A percentile compares a stretch with the other conserved stretches of the same genome.
These are phyloP conservation scores for Zaprionus camerounensis DNA, from an alignment of 1,140 invertebrate species.

Conservation along the genomic window DNA sequence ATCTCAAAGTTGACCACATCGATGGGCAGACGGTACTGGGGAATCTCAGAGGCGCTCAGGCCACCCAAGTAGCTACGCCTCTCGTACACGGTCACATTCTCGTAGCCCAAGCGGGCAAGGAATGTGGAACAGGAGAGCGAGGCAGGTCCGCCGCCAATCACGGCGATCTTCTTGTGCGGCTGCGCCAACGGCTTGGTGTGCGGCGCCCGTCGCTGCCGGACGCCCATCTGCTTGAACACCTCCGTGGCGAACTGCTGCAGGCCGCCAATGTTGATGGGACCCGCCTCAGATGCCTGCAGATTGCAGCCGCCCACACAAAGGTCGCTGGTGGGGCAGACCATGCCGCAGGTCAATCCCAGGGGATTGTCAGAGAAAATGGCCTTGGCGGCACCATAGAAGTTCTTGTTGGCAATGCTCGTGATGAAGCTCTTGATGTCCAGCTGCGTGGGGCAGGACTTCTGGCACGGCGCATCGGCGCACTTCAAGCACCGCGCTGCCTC, in stretches of 20 bases:
- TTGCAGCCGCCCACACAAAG: constrained; percentile 99
- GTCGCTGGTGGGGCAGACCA: constrained; percentile 99
- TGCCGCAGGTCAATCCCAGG: constrained; percentile 97
- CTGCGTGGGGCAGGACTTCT: constrained; percentile 99
- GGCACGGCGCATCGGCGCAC: constrained; percentile 99
- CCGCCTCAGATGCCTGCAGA: constrained; percentile 96
- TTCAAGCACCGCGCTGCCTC: constrained; percentile 97
- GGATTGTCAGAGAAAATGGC: constrained; percentile 99
- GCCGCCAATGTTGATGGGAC: constrained; percentile 99
- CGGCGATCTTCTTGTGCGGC: constrained; percentile 91
- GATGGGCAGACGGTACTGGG: constrained; percentile 97
- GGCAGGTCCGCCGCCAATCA: constrained; percentile 97
- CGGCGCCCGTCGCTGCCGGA: constrained; percentile 93
- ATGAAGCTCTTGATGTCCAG: constrained; percentile 99
- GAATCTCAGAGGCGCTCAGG: constrained; percentile 96
- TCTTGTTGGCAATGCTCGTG: constrained; percentile 97
- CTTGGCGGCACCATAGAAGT: constrained; percentile 99
- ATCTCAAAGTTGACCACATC: constrained; percentile 98
- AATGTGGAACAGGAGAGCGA: constrained; percentile 99
- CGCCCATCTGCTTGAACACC: constrained; percentile 96
- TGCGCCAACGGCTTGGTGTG: constrained; percentile 86
- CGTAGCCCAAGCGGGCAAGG: constrained; percentile 95
- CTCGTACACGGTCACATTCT: constrained; percentile 96
- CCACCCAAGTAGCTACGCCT: constrained; percentile 95
- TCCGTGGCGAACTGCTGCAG: constrained; percentile 99